Evolutionary conservation across 2,797 vertebrate genomes (phyloP), one percentile per base, ranked within the genome.

Genomic region (Harpagifer antarcticus): DNA sequence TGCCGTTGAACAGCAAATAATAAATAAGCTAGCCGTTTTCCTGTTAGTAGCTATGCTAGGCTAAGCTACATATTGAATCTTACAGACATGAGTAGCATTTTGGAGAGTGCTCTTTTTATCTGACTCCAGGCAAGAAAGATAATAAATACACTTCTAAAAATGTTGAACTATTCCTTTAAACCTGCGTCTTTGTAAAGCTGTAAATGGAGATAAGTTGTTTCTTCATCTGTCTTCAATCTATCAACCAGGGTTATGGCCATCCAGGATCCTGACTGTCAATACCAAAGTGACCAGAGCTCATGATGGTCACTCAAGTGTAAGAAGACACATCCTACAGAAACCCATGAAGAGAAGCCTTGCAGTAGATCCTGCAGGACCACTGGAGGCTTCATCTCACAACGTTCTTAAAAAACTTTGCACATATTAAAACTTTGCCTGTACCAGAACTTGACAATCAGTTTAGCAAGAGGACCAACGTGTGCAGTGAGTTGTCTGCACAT

Each of bases 221-320:
- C 54, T 71, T 60, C 16, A n/a, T 54, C 42, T 78, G 58, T 86
- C 79, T 79, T 83, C 91, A 94, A 91, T 94, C 95, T 90, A 89
- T 93, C 93, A 92, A 81, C 92, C 94, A 94, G 75, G 86, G 82
- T 67, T 95, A 95, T 82, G 94, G 91, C 59, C 93, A 88, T 89
- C 90, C 93, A 74, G 93, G 95, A 94, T 95, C 94, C 92, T 95
- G 95, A 95, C 93, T 93, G 86, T 86, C 84, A 81, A 4, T 85
- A 78, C 81, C 88, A 44, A 88, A 61, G 86, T 83, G 90, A 92
- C 85, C 84, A 87, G 90, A 92, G 86, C 54, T 88, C 86, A 77
- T 92, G 92, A 93, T 84, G 91, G 89, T 91, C 90, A 91, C 84
- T 74, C 80, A 66, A 55, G 86, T 88, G 64, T 86, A 81, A 90